These are phyloP conservation scores for Hedya salicella DNA, from an alignment of 2,888 invertebrate species.

Conservation along the genomic window DNA sequence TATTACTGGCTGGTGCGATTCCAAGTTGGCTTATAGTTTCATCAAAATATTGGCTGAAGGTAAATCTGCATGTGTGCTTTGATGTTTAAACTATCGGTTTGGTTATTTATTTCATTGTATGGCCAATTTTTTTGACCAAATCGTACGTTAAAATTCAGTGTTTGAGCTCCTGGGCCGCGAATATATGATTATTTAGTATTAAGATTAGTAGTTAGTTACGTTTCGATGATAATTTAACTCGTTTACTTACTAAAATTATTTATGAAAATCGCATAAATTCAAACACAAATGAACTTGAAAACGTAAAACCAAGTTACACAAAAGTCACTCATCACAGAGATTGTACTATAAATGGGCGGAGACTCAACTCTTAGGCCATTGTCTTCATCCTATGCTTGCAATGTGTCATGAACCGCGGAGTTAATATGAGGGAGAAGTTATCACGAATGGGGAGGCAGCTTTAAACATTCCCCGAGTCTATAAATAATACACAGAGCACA, in stretches of 20 bases:
- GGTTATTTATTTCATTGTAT: background rate
- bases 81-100: background rate
- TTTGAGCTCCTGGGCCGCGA: too few relatives aligned
- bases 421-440: constrained; percentile 49
- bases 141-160: too few relatives aligned
- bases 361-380: constrained; percentile 27
- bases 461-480: constrained; percentile 49
- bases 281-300: constrained; percentile 1
- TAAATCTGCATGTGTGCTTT: background rate
- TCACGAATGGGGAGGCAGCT: constrained; percentile 47
- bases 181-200: too few relatives aligned
- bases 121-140: too few relatives aligned
- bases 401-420: constrained; percentile 42
- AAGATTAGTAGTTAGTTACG: too few relatives aligned
- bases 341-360: constrained; percentile 6
- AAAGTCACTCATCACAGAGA: constrained; percentile 2
- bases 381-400: constrained; percentile 24
- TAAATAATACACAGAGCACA: constrained; percentile 56
- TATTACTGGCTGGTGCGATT: constrained; percentile 10
- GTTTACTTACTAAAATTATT: background rate
- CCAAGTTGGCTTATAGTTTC: constrained; percentile 1
- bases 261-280: background rate
- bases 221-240: background rate
- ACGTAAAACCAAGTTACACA: constrained; percentile 4
- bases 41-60: background rate